Conservation (phyloP, 2,888 invertebrate species). For the Spicauda simplicius region DNA sequence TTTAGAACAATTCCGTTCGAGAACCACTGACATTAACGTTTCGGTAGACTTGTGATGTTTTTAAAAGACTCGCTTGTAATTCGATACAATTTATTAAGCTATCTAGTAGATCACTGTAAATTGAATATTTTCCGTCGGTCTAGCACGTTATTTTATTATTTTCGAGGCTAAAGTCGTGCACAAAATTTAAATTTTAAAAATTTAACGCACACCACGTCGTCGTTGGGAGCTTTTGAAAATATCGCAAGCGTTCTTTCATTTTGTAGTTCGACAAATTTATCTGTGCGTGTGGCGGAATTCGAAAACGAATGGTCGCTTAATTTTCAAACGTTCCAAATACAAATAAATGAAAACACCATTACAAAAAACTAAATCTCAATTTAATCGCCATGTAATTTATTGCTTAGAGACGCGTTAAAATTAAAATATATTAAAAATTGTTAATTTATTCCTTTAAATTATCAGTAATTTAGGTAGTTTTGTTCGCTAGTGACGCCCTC, state of each 20-base stretch:
- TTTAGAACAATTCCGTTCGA: slow-evolving; percentile 14
- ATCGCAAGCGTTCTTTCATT: slow-evolving; percentile 58
- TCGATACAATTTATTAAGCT: slow-evolving; percentile 23
- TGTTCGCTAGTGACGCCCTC: too few species aligned
- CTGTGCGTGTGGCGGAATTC: too few species aligned
- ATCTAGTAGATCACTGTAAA: slow-evolving; percentile 16
- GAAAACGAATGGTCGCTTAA: too few species aligned
- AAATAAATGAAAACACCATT: too few species aligned
- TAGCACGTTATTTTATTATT: slow-evolving; percentile 18
- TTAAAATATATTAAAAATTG: too few species aligned
- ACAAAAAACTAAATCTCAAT: too few species aligned
- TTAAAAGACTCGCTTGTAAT: slow-evolving; percentile 54
- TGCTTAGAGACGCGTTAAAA: too few species aligned
- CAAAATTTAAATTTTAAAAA: slow-evolving; percentile 42
- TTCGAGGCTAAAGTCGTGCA: slow-evolving; percentile 25
- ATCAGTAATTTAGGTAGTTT: too few species aligned
- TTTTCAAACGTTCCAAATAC: too few species aligned
- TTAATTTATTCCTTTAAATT: too few species aligned
- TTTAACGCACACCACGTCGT: slow-evolving; percentile 56
- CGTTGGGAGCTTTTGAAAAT: slow-evolving; percentile 60
- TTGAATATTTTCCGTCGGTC: slow-evolving; percentile 4
- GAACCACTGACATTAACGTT: slow-evolving; percentile 31
- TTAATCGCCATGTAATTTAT: too few species aligned
- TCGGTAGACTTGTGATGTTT: slow-evolving; percentile 64
- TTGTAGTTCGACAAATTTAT: too few species aligned